phyloP scores from a whole-genome alignment of 2,113 vertebrate genomes.

The Cephalopholis sonnerati region DNA sequence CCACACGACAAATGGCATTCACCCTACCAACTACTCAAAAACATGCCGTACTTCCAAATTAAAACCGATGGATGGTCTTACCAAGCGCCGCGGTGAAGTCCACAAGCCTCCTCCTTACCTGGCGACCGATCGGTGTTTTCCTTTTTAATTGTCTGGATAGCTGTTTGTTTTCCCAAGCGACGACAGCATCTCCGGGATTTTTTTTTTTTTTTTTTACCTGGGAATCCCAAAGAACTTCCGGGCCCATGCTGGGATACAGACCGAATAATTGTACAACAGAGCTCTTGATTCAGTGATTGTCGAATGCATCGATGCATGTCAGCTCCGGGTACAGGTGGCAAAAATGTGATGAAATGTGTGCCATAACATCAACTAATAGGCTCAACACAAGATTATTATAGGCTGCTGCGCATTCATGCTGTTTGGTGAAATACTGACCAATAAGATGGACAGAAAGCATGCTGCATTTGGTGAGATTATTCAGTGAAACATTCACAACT shows the following conservation, averaged over 20 bases:
- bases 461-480: not conserved
- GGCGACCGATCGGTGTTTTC: conserved; percentile 74
- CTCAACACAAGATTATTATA: not conserved
- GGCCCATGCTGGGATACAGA: conserved; percentile 87
- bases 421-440: not conserved
- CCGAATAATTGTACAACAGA: conserved; percentile 77
- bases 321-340: conserved; percentile 27
- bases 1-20: conserved; percentile 83
- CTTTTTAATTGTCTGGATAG: conserved; percentile 78
- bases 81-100: conserved; percentile 45
- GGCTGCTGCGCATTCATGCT: not conserved
- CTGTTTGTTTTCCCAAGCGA: conserved; percentile 87
- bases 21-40: conserved; percentile 69
- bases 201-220: conserved; percentile 82
- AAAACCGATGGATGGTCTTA: conserved; percentile 49
- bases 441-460: not conserved
- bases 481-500: not conserved
- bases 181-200: conserved; percentile 87
- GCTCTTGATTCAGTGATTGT: conserved; percentile 73
- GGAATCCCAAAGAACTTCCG: conserved; percentile 88
- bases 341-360: not conserved
- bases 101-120: conserved; percentile 73
- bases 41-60: conserved; percentile 62
- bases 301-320: conserved; percentile 83
- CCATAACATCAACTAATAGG: not conserved